Percentiles rank a stretch among this genome's conserved stretches.
These are phyloP conservation scores for Drosophila austrosaltans DNA, from an alignment of 2,888 invertebrate species.

Conservation along the genomic window DNA sequence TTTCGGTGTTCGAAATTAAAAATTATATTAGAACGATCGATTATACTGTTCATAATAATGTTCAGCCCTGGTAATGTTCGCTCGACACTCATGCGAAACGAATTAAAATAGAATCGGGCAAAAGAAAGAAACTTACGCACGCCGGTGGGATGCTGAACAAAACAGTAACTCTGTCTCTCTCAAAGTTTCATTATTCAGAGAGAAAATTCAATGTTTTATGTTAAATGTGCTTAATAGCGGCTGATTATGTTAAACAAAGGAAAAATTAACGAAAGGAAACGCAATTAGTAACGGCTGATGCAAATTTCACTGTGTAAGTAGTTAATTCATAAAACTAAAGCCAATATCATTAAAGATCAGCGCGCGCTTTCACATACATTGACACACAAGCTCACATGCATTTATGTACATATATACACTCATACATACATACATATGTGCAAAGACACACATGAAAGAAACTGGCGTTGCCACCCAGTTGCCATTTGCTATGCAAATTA, in stretches of 20 bases:
- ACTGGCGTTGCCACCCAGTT: constrained; percentile 16
- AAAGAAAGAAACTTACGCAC: constrained; percentile 35
- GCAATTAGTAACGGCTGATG: constrained; percentile 7
- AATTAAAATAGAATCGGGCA: constrained; percentile 33
- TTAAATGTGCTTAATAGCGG: constrained; percentile 41
- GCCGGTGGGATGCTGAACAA: constrained; percentile 17
- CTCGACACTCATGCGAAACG: constrained; percentile 1
- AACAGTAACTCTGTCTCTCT: constrained; percentile 3
- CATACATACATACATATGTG: not conserved
- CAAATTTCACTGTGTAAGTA: constrained; percentile 24
- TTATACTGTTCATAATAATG: not conserved
- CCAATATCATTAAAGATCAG: constrained; percentile 6
- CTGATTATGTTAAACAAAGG: not conserved
- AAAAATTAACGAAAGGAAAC: not conserved
- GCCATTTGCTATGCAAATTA: not conserved
- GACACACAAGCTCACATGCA: not conserved
- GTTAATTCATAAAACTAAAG: constrained; percentile 8
- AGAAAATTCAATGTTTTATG: constrained; percentile 57
- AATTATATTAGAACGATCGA: not conserved
- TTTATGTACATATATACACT: not conserved
- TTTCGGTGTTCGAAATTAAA: not conserved
- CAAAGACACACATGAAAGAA: not conserved
- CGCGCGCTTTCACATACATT: not conserved
- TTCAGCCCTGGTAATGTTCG: not conserved
- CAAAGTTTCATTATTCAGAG: constrained; percentile 12